Conservation (phyloP, 2,888 invertebrate species). For the Chorisops tibialis region DNA sequence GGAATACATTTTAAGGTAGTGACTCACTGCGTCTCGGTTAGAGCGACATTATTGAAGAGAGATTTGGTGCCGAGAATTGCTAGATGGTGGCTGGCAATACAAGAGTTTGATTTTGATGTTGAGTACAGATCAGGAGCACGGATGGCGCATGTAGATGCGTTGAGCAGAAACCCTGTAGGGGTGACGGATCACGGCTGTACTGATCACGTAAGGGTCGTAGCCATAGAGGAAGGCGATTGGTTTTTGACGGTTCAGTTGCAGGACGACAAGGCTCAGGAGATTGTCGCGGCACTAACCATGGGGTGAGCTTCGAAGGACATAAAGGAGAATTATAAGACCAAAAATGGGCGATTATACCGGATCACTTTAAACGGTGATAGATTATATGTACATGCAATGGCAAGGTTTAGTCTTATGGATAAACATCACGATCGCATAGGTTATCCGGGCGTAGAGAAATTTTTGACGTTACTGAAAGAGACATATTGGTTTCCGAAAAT, state of each 20-base stretch:
- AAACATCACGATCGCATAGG: not conserved
- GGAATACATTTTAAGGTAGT: too few relatives aligned
- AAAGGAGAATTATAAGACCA: not conserved
- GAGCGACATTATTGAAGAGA: too few relatives aligned
- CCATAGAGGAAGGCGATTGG: not conserved
- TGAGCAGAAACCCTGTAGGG: too few relatives aligned
- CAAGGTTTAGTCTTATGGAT: not conserved
- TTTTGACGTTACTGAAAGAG: slow-evolving; percentile 28
- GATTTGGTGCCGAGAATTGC: too few relatives aligned
- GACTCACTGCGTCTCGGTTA: too few relatives aligned
- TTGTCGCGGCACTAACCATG: not conserved
- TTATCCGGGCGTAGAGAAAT: not conserved
- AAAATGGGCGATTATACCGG: not conserved
- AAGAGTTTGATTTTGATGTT: too few relatives aligned
- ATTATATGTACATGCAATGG: not conserved
- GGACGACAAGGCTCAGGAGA: not conserved
- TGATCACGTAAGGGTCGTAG: not conserved
- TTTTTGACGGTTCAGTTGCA: too few relatives aligned
- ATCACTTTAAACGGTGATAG: not conserved
- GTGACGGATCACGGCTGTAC: not conserved
- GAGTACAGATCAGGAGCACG: too few relatives aligned
- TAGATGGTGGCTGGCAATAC: too few relatives aligned
- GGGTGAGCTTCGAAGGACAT: not conserved
- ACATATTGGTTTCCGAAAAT: slow-evolving; percentile 17
- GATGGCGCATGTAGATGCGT: too few relatives aligned